Percentiles rank a stretch among this genome's conserved stretches.
Conservation (phyloP, 2,888 invertebrate genomes). For the Lycia hirtaria region DNA sequence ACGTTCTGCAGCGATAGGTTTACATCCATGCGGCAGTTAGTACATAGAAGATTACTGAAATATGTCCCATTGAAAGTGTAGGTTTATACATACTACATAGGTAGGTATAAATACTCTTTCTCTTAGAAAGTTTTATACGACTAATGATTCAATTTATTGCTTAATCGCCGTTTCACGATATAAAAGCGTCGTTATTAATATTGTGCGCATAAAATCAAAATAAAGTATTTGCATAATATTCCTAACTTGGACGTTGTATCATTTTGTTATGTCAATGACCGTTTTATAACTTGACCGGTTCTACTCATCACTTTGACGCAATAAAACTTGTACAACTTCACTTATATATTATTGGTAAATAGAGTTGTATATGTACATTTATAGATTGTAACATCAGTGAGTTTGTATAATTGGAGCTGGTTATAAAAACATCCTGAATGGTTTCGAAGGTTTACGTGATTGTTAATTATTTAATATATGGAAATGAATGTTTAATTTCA, state of each 20-base stretch:
- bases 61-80: too few species aligned
- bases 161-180: conserved; percentile 27
- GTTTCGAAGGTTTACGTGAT: too few species aligned
- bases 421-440: too few species aligned
- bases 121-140: conserved; percentile 32
- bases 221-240: conserved; percentile 18
- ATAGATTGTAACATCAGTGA: too few species aligned
- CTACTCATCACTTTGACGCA: background rate
- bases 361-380: too few species aligned
- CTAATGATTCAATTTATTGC: conserved; percentile 25
- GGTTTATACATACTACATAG: too few species aligned
- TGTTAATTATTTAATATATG: too few species aligned
- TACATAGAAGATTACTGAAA: too few species aligned
- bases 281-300: conserved; percentile 22
- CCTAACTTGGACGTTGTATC: conserved; percentile 16
- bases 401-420: too few species aligned
- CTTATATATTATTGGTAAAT: background rate
- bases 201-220: conserved; percentile 19
- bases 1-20: background rate
- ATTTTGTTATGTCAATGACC: conserved; percentile 28
- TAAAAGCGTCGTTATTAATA: conserved; percentile 24
- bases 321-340: too few species aligned
- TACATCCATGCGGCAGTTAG: background rate
- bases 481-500: too few species aligned
- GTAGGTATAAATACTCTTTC: conserved; percentile 10